A percentile compares a stretch with the other conserved stretches of the same genome.
These are phyloP conservation scores for Aurelia aurita DNA, from an alignment of 30 jellyfish, hydroid and myxozoan genomes.

Conservation along the genomic window DNA sequence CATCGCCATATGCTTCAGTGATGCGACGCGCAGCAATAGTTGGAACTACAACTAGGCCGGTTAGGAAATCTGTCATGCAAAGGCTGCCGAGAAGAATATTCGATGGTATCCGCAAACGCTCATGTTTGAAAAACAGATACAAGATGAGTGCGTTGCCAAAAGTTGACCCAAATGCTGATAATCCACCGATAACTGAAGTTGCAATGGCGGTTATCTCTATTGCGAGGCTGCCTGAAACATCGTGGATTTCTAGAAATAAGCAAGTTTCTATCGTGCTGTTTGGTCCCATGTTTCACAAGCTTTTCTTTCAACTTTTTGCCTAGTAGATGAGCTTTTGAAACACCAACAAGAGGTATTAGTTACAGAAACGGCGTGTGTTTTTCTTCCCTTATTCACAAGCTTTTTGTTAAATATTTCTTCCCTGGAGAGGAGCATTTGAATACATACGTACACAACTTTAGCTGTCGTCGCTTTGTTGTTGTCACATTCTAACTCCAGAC, in stretches of 20 bases:
- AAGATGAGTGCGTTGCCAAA: constrained; percentile 41
- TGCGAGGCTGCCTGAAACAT: not conserved
- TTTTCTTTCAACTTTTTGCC: too few species aligned
- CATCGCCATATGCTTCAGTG: constrained; percentile 57
- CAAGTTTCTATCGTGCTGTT: constrained; percentile 12
- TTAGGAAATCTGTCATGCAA: constrained; percentile 50
- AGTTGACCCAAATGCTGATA: constrained; percentile 20
- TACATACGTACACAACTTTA: too few species aligned
- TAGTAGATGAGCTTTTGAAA: too few species aligned
- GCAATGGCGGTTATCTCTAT: constrained; percentile 51
- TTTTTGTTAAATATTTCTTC: too few species aligned
- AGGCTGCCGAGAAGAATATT: constrained; percentile 56
- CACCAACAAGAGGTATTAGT: too few species aligned
- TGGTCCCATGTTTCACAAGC: not conserved
- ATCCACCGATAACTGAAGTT: constrained; percentile 34
- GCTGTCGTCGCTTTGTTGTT: too few species aligned
- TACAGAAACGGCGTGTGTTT: too few species aligned
- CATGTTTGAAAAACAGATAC: constrained; percentile 16
- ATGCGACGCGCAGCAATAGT: constrained; percentile 36
- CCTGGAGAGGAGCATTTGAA: too few species aligned
- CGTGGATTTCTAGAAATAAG: constrained; percentile 5
- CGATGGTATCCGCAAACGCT: constrained; percentile 47
- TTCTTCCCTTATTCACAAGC: too few species aligned
- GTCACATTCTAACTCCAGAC: too few species aligned
- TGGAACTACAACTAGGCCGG: constrained; percentile 52